Evolutionary conservation across 2,888 invertebrate species (phyloP).

Genomic region (Standfussiana lucernea): DNA sequence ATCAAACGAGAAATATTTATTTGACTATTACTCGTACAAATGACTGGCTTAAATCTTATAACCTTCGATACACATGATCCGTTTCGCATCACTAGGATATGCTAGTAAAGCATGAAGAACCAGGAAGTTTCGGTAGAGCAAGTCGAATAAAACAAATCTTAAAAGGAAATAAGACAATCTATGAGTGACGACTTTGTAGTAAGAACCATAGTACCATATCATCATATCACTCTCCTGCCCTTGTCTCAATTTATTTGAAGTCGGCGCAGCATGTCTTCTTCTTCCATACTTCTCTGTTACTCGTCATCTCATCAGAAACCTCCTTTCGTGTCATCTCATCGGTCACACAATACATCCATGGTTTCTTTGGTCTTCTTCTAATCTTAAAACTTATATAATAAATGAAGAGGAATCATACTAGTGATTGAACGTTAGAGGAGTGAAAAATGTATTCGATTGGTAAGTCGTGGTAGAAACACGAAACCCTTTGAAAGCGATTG

Average conservation of each 20-base stretch:
- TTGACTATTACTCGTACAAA: background rate
- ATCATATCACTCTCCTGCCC: too few species aligned
- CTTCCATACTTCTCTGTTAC: too few species aligned
- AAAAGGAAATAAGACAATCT: background rate
- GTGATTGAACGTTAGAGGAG: background rate
- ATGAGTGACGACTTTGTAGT: background rate
- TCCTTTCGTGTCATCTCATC: too few species aligned
- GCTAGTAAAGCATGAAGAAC: background rate
- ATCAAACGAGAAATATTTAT: too few species aligned
- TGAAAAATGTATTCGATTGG: background rate
- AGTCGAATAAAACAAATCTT: background rate
- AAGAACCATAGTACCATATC: background rate
- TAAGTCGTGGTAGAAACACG: background rate
- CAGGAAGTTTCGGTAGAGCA: background rate
- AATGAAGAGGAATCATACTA: too few species aligned
- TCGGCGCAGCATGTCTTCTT: too few species aligned
- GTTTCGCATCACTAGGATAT: constrained; percentile 7
- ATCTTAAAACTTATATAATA: too few species aligned
- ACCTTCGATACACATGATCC: background rate
- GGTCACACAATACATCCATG: too few species aligned
- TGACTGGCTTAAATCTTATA: background rate
- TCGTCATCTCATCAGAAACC: too few species aligned
- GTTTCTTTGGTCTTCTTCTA: too few species aligned
- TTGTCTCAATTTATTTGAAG: too few species aligned
- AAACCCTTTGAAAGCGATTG: too few species aligned